Percentiles rank a stretch among this genome's conserved stretches.
Evolutionary conservation across 2,113 vertebrate species (phyloP).

Genomic region (Corydoras sp.): DNA sequence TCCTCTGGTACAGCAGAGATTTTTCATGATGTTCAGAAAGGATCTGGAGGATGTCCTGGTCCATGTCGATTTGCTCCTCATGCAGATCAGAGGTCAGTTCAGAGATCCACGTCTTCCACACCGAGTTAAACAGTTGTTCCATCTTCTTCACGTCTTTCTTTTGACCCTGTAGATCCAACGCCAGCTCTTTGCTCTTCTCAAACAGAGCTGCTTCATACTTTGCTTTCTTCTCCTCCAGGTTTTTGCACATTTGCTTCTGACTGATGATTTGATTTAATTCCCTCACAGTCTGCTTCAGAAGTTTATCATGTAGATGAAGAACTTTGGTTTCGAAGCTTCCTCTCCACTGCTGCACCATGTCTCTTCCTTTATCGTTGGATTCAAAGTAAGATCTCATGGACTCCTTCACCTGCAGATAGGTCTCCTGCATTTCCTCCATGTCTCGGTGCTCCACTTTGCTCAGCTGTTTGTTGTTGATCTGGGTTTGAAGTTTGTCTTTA

Average conservation of each 20-base stretch:
- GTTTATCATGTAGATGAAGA: neutral
- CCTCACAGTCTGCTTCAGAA: neutral
- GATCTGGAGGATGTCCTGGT: neutral
- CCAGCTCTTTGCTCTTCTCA: constrained; percentile 40
- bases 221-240: neutral
- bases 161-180: constrained; percentile 34
- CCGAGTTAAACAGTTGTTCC: constrained; percentile 31
- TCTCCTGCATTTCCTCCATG: neutral
- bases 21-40: neutral
- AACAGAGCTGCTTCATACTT: neutral
- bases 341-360: neutral
- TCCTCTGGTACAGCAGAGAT: neutral
- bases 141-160: constrained; percentile 34
- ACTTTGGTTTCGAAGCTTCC: neutral
- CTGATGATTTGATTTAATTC: too few species aligned
- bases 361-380: neutral
- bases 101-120: constrained; percentile 43
- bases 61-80: too few species aligned
- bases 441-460: neutral
- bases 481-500: neutral
- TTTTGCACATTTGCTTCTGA: neutral
- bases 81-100: constrained; percentile 21
- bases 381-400: neutral
- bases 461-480: neutral
- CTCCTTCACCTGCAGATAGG: neutral